These are phyloP conservation scores for Cantharis lateralis DNA, from an alignment of 2,888 invertebrate species.

Conservation along the genomic window DNA sequence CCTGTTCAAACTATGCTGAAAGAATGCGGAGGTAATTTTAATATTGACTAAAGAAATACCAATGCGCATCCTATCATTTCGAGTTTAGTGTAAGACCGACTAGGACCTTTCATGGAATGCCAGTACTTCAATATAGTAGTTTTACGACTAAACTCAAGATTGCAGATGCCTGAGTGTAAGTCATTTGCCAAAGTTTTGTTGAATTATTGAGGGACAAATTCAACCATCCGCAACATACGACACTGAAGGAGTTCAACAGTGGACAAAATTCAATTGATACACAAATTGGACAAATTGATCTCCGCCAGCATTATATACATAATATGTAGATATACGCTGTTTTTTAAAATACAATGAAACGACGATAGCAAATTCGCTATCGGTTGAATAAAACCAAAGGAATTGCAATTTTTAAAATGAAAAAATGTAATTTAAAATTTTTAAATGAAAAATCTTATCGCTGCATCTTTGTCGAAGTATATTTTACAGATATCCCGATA, in stretches of 20 bases:
- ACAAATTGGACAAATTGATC: slow-evolving; percentile 19
- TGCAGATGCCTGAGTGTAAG: slow-evolving; percentile 30
- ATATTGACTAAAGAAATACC: slow-evolving; percentile 28
- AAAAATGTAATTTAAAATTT: slow-evolving; percentile 7
- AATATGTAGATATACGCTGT: too few relatives aligned
- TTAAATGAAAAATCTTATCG: slow-evolving; percentile 14
- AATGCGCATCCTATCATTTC: slow-evolving; percentile 27
- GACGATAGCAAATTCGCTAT: neutral
- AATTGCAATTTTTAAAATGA: neutral
- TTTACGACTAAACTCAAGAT: slow-evolving; percentile 35
- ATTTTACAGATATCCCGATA: slow-evolving; percentile 21
- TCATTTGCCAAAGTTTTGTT: slow-evolving; percentile 21
- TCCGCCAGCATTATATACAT: neutral
- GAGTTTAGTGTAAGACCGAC: slow-evolving; percentile 23
- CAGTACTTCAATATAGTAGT: slow-evolving; percentile 35
- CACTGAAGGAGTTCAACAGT: slow-evolving; percentile 12
- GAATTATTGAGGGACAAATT: slow-evolving; percentile 26
- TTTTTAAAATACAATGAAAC: neutral
- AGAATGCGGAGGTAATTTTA: slow-evolving; percentile 26
- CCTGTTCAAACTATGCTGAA: slow-evolving; percentile 10
- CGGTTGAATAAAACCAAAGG: neutral
- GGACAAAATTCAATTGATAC: slow-evolving; percentile 12
- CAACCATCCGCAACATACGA: neutral
- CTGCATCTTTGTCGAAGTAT: slow-evolving; percentile 16
- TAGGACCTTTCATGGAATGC: slow-evolving; percentile 33